Conservation (phyloP, 2,797 vertebrate genomes). For the Rhynchotus rufescens region DNA sequence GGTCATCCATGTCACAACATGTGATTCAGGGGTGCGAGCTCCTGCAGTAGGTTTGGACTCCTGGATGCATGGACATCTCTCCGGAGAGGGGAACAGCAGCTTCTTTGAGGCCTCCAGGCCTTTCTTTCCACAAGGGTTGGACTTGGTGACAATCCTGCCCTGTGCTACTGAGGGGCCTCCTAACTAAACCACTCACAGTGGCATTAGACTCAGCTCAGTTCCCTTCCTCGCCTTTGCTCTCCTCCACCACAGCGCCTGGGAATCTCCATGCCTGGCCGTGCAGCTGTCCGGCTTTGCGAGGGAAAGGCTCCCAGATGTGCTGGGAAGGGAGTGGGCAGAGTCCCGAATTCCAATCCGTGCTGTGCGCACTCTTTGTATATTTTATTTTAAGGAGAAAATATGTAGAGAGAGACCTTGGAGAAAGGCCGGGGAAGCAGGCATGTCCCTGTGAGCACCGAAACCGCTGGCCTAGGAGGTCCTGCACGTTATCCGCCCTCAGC, state of each 20-base stretch:
- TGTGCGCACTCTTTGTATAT: slow-evolving; percentile 64
- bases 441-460: neutral
- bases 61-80: neutral
- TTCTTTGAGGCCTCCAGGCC: neutral
- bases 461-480: neutral
- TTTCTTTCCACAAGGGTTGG: neutral
- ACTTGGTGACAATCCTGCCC: neutral
- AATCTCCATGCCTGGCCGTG: neutral
- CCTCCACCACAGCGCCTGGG: neutral
- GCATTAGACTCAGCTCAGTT: neutral
- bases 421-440: neutral
- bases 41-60: neutral
- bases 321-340: slow-evolving; percentile 11
- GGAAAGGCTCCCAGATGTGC: slow-evolving; percentile 70
- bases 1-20: neutral
- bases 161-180: accelerated
- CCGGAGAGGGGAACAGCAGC: neutral
- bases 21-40: too few species aligned
- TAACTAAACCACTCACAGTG: neutral
- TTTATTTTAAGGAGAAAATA: slow-evolving; percentile 56
- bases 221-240: accelerated
- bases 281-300: slow-evolving; percentile 55
- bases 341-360: slow-evolving; percentile 35
- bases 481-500: neutral
- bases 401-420: slow-evolving; percentile 18